Conservation (phyloP, 2,888 invertebrate species). For the Drosophila meridiana region DNA sequence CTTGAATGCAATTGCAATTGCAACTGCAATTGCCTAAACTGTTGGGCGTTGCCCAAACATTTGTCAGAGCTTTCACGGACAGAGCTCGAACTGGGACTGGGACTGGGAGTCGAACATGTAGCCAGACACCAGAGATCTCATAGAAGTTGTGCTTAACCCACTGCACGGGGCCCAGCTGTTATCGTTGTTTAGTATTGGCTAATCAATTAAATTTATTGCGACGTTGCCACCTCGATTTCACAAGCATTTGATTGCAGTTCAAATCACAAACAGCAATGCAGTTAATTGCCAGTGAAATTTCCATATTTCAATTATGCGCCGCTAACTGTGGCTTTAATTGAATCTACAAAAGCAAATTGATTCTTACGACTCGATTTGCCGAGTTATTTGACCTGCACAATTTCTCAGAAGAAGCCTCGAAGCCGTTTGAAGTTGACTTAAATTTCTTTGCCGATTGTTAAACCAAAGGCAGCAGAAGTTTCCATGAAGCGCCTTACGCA, state of each 20-base stretch:
- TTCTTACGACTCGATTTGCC: constrained; percentile 23
- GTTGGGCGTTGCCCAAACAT: constrained; percentile 61
- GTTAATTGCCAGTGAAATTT: constrained; percentile 65
- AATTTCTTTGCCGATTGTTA: constrained; percentile 43
- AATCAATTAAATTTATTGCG: constrained; percentile 77
- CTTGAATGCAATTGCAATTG: constrained; percentile 11
- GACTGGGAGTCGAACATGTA: not conserved
- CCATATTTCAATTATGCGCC: constrained; percentile 73
- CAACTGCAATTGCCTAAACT: constrained; percentile 39
- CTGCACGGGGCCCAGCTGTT: constrained; percentile 35
- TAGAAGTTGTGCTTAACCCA: constrained; percentile 41
- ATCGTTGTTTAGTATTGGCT: constrained; percentile 64
- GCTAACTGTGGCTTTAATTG: constrained; percentile 45
- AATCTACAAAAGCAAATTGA: constrained; percentile 41
- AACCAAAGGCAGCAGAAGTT: not conserved
- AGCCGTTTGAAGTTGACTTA: constrained; percentile 50
- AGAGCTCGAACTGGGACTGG: not conserved
- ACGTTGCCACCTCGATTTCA: constrained; percentile 67
- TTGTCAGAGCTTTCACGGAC: constrained; percentile 57
- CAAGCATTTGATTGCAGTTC: constrained; percentile 47
- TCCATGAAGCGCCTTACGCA: constrained; percentile 29
- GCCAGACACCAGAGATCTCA: not conserved
- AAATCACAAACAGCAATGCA: constrained; percentile 61
- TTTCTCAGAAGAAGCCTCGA: constrained; percentile 55
- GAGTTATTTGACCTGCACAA: constrained; percentile 21